Evolutionary conservation across 2,113 vertebrate genomes (phyloP).

Genomic region (Clarias macrocephalus): DNA sequence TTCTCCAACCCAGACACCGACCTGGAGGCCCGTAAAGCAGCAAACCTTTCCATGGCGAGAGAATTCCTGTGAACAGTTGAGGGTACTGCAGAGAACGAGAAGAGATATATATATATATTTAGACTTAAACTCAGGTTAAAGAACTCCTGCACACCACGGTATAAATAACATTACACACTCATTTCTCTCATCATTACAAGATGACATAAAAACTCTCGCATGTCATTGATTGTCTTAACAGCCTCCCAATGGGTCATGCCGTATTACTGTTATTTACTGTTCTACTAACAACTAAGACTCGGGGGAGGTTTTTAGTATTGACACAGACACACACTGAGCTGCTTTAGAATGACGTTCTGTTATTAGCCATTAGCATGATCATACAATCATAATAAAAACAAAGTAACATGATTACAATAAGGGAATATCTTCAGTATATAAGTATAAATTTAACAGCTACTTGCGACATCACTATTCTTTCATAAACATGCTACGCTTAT

Average conservation of each 20-base stretch:
- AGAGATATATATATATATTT: neutral
- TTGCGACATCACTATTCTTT: neutral
- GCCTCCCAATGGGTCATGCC: neutral
- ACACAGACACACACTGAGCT: neutral
- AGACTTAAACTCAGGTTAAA: neutral
- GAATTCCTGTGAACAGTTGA: constrained; percentile 90
- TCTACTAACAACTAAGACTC: neutral
- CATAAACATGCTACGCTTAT: neutral
- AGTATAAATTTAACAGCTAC: neutral
- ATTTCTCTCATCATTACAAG: constrained; percentile 2
- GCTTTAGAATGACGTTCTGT: neutral
- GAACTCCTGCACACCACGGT: neutral
- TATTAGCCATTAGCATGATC: neutral
- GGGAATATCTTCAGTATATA: neutral
- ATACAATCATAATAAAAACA: neutral
- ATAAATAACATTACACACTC: neutral
- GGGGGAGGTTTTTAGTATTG: neutral
- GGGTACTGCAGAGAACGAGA: constrained; percentile 80
- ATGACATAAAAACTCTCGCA: neutral
- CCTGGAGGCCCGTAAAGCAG: constrained; percentile 94
- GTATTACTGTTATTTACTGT: constrained; percentile 20
- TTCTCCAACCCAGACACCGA: constrained; percentile 55
- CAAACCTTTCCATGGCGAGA: constrained; percentile 95
- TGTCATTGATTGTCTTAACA: neutral
- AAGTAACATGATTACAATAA: neutral